Evolutionary conservation across 2,113 vertebrate genomes (phyloP), one percentile per base, ranked within the genome.

Genomic region (Perccottus glenii): DNA sequence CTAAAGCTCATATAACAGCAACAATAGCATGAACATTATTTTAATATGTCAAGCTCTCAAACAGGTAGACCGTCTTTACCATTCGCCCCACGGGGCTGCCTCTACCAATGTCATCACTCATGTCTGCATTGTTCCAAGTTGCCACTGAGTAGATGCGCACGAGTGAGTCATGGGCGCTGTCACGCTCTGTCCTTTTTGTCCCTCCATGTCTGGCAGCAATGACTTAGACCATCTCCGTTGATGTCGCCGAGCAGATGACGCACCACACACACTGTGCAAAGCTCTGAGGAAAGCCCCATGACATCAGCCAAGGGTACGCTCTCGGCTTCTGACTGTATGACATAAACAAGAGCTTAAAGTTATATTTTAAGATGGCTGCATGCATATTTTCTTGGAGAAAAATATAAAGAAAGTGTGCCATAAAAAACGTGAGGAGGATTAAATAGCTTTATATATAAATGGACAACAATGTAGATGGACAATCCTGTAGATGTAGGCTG

Each of bases 81-180:
- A 63, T 77, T 27, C 9, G 19, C 15, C 36, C 19, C 44, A 50
- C 64, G 64, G 70, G 9, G 55, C 64, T 35, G 69, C 58, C 9
- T 5, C 65, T 16, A 11, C 45, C 11, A 1, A 42, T 64, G 56
- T 44, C 77, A 73, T 76, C 56, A 15, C 44, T 77, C 77, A 78
- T 42, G 55, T 72, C 68, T 76, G 71, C 61, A 42, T 57, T n/a
- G 50, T 49, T 61, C 51, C 68, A 55, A n/a, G 72, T 62, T 64
- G 43, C 58, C 11, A 42, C 63, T 27, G 9, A 69, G 50, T 55
- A 56, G 72, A 70, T 75, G 55, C 46, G 60, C 60, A 50, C 36
- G 50, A 50, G 62, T 82, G 83, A 86, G 64, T 84, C 79, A 85
- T 66, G 67, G 64, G 33, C 4, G 62, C 74, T 85, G 75, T 77